Percentiles rank a stretch among this genome's conserved stretches.
These are phyloP conservation scores for Ctena decussata DNA, from an alignment of 2,888 invertebrate genomes.

Conservation along the genomic window DNA sequence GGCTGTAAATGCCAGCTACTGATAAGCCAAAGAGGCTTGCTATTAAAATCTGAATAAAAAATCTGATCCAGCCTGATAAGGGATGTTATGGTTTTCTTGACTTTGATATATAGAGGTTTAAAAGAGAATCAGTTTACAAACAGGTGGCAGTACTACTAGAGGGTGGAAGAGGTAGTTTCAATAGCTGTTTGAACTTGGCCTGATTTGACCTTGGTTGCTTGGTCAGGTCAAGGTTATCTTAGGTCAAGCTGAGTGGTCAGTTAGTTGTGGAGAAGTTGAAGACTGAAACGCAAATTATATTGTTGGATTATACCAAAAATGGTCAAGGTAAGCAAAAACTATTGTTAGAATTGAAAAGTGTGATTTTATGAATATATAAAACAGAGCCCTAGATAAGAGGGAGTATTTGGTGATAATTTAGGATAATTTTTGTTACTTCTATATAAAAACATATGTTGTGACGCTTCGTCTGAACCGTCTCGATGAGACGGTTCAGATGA, in stretches of 20 bases:
- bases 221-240: constrained; percentile 4
- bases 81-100: constrained; percentile 5
- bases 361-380: too few species aligned
- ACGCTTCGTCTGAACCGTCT: too few species aligned
- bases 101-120: not conserved
- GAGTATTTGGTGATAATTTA: too few species aligned
- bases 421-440: too few species aligned
- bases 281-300: too few species aligned
- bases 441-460: too few species aligned
- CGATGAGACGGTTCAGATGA: too few species aligned
- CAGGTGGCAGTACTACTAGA: not conserved
- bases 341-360: too few species aligned
- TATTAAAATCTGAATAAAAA: constrained; percentile 35
- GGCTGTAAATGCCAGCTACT: not conserved
- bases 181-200: not conserved
- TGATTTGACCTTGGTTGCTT: not conserved
- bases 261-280: not conserved
- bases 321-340: not conserved
- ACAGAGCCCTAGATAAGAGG: too few species aligned
- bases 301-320: not conserved
- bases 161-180: not conserved
- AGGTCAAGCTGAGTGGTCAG: not conserved
- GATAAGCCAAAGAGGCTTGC: constrained; percentile 27
- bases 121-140: not conserved
- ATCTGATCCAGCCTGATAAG: constrained; percentile 29